Base-by-base conservation (phyloP, 2,888 invertebrate genomes). In the Furcula furcula region DNA sequence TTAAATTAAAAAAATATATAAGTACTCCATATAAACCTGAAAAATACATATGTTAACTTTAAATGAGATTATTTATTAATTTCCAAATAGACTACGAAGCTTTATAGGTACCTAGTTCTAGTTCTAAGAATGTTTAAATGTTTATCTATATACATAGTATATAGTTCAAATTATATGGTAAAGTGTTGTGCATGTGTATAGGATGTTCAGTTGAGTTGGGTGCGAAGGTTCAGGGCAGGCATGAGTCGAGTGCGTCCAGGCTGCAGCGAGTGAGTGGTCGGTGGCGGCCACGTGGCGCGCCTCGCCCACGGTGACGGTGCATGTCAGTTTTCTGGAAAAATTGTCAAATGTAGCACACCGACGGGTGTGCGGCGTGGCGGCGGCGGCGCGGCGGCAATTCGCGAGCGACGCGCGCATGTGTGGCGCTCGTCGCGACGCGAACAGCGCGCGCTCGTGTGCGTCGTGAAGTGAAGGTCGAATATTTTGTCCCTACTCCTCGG, bases 391-490 rank as follows among this genome's bases (percentile, higher is more conserved):
- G 55, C 57, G 55, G 71, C 73, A 71, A 78, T 77, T 79, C 75
- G 78, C 80, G 66, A 76, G 49, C 49, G 43, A 55, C 46, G 60
- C 58, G 71, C 61, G 67, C 62, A 60, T 76, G 79, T 81, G 73
- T 72, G 84, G 55, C 60, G 64, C 65, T 67, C 65, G 70, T 70
- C 69, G 69, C 70, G 70, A 76, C 73, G 74, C 64, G 65, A 68
- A 65, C 67, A 61, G 46, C 59, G 60, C 69, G 71, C 67, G 63
- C 61, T 77, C 73, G 81, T 83, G 84, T 77, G 86, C 78, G 80
- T 83, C 50, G 58, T 80, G 75, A 82, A 89, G 85, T 88, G 88
- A 88, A 89, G 88, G 87, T 88, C 89, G 88, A 86, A 86, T 86
- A 84, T 80, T 82, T 83, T 75, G 80, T 83, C 87, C 86, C 85